Evolutionary conservation across 2,797 vertebrate genomes (phyloP), one percentile per base, ranked within the genome.

Genomic region (Lophotriccus pileatus): DNA sequence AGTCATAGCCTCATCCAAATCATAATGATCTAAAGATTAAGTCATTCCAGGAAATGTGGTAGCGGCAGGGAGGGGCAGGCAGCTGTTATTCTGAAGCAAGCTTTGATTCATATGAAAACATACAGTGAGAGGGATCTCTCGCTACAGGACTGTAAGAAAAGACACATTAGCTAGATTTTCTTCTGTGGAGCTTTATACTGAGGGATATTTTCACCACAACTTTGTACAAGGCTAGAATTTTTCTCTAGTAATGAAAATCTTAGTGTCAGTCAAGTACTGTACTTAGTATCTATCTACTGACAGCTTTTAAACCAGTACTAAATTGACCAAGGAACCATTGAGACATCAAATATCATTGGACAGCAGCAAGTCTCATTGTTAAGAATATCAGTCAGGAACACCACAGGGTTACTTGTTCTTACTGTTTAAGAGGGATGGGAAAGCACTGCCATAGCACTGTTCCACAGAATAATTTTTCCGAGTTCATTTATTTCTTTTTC

Each of bases 381-480:
- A 90, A 90, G 67, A 87, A 87, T 84, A 78, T 28, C 62, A 78
- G 66, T 91, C 93, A 91, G 66, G 59, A 94, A 52, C 69, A 94
- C 53, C 74, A 66, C 84, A 94, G 78, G 52, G 13, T 55, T 93
- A 55, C 4, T 59, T 92, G 43, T 50, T 94, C 82, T 96, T 64
- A 39, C 43, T 90, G 36, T 91, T 96, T 96, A 93, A 96, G 74
- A 95, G 93, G 63, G 82, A 66, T 87, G 94, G 93, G 89, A 80
- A 91, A 93, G 23, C 34, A 55, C 62, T 91, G 53, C n/a, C 19
- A 70, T 30, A 84, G 39, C 25, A 47, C 24, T 76, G n/a, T 67
- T 9, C 4, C n/a, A 81, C 37, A 93, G 89, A 96, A 90, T 87
- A 81, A 67, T 74, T 84, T 84, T 94, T 90, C 70, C 64, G 27